Evolutionary conservation across 2,113 vertebrate genomes (phyloP), one percentile per base, ranked within the genome.

Genomic region (Maccullochella peelii): DNA sequence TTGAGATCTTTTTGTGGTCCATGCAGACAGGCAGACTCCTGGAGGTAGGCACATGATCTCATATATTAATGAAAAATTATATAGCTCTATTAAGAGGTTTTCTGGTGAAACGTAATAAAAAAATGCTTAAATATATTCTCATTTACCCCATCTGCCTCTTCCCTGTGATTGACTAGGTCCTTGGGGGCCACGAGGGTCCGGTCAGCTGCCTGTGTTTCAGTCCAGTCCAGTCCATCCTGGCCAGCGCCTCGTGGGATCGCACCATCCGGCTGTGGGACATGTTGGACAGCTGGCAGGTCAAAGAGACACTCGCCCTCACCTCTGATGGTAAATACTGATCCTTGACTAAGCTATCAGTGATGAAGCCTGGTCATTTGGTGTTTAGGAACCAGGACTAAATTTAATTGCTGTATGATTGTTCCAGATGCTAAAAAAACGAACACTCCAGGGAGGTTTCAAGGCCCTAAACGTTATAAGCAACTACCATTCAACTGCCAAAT

Each of bases 1-100:
- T 98, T 38, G 97, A 99, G 93, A 95, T 99, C 88, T 99, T 98
- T n/a, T 94, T 99, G 82, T 99, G 98, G 98, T 99, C 98, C 38
- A 96, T 99, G 97, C 98, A 99, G 96, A 99, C 97, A 0, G 98
- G 98, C 55, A 92, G 98, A 30, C 96, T 99, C 54, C 95, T 99
- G 11, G 98, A 99, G 76, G 98, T 99, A 86, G 8, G 79, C 6
- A 5, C 20, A 7, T 1, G 3, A 30, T 38, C 0, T n/a, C 36
- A 15, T 0, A 0, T 5, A 0, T 62, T n/a, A 66, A 4, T n/a
- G 33, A 33, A 20, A 20, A 44, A 14, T 44, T 15, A 1, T 30
- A 16, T 2, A 36, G 58, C 25, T 44, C 30, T 36, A 1, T 57
- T 8, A 3, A 25, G 27, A 49, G 12, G 18, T 36, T 59, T 44